Conservation (phyloP, 2,888 invertebrate genomes). For the Heliconius aoede region DNA sequence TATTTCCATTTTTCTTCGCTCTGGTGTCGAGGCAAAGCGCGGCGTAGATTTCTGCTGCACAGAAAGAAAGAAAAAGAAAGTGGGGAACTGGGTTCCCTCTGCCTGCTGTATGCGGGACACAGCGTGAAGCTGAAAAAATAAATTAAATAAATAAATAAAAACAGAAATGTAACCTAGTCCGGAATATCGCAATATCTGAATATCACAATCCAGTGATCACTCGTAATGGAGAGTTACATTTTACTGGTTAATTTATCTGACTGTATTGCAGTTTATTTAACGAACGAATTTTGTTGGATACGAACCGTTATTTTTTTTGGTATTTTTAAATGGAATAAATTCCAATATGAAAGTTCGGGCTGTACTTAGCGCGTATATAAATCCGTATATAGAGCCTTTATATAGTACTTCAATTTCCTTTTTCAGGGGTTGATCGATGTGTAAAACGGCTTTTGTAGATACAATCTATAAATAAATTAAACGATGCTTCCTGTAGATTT, state of each 20-base stretch:
- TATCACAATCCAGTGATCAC: no score
- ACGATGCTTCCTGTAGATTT: not conserved
- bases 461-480: conserved; percentile 28
- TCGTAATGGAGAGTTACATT: conserved; percentile 31
- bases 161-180: not conserved
- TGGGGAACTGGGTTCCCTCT: no score
- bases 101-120: no score
- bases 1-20: no score
- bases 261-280: conserved; percentile 43
- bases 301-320: conserved; percentile 43
- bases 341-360: conserved; percentile 42
- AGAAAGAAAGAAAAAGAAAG: no score
- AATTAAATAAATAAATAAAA: conserved; percentile 1
- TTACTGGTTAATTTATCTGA: conserved; percentile 37
- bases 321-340: conserved; percentile 48
- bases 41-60: no score
- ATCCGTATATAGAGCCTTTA: conserved; percentile 21
- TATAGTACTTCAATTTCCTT: conserved; percentile 41
- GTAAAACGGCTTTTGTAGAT: conserved; percentile 33
- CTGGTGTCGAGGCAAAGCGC: no score
- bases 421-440: conserved; percentile 44
- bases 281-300: conserved; percentile 42
- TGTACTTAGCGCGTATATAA: conserved; percentile 41
- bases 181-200: not conserved
- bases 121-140: no score